phyloP scores from a whole-genome alignment of 2,113 vertebrate genomes.

The Chamaetylas fuelleborni region DNA sequence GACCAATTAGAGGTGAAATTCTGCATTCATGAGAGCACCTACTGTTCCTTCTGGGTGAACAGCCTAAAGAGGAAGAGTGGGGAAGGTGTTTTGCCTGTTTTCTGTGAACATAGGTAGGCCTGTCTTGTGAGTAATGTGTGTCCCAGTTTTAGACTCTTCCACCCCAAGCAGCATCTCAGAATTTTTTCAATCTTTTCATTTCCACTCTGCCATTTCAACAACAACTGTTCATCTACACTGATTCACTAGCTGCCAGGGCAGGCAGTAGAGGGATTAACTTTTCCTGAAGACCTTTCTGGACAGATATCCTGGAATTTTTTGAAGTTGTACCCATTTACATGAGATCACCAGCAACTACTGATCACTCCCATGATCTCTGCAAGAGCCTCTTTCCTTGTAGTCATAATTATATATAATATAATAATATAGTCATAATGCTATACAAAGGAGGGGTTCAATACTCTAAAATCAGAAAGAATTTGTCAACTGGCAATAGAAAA shows the following conservation, averaged over 20 bases:
- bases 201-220: neutral
- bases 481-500: neutral
- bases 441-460: neutral
- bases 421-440: neutral
- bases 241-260: neutral
- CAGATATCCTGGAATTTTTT: neutral
- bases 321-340: neutral
- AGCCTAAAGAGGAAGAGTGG: accelerated
- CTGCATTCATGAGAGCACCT: neutral
- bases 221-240: neutral
- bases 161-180: neutral
- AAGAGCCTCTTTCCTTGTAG: neutral
- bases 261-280: neutral
- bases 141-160: neutral
- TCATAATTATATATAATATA: neutral
- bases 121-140: neutral
- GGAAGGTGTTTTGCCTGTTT: neutral
- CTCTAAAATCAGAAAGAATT: neutral
- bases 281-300: neutral
- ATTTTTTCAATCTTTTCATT: neutral
- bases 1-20: neutral
- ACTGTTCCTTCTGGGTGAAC: neutral
- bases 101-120: neutral
- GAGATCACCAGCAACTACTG: neutral
- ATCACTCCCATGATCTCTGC: neutral